These are phyloP conservation scores for Amblyopsis rosae DNA, from an alignment of 2,113 vertebrate genomes.

Conservation along the genomic window DNA sequence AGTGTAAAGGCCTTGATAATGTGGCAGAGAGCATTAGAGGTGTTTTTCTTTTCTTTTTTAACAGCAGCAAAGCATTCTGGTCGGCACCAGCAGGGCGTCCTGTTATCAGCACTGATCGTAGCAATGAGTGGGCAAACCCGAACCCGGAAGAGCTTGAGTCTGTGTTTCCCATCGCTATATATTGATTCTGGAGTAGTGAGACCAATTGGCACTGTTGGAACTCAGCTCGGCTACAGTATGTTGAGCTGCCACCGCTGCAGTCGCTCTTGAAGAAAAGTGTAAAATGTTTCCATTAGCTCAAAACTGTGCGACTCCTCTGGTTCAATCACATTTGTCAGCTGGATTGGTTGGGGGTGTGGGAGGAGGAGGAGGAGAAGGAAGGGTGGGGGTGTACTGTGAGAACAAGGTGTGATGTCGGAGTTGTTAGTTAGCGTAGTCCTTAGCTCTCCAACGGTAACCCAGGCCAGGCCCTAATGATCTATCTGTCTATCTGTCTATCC, in stretches of 20 bases:
- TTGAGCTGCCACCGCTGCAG: slow-evolving; percentile 8
- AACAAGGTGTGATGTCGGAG: slow-evolving; percentile 54
- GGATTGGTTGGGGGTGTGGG: slow-evolving; percentile 35
- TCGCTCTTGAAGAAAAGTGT: slow-evolving; percentile 54
- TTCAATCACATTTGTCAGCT: slow-evolving; percentile 66
- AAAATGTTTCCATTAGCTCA: slow-evolving; percentile 54
- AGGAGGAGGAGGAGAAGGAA: not conserved
- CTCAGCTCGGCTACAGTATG: slow-evolving; percentile 18
- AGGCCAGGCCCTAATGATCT: slow-evolving; percentile 74
- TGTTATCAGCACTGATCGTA: no score
- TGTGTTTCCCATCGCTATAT: slow-evolving; percentile 3
- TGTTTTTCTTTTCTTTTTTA: slow-evolving; percentile 19
- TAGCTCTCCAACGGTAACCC: slow-evolving; percentile 54
- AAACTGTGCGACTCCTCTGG: slow-evolving; percentile 62
- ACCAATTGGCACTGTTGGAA: slow-evolving; percentile 23
- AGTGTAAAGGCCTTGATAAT: slow-evolving; percentile 82
- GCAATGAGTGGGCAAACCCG: slow-evolving; percentile 29
- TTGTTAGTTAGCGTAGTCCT: slow-evolving; percentile 53
- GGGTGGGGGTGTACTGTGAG: not conserved
- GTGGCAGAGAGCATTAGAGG: slow-evolving; percentile 80
- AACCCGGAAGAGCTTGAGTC: slow-evolving; percentile 24
- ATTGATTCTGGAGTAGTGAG: slow-evolving; percentile 41
- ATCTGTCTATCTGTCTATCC: slow-evolving; percentile 70
- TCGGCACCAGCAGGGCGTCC: slow-evolving; percentile 53
- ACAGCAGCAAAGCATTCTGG: slow-evolving; percentile 44